Conservation (phyloP, 2,797 vertebrate genomes). For the Micrastur ruficollis region DNA sequence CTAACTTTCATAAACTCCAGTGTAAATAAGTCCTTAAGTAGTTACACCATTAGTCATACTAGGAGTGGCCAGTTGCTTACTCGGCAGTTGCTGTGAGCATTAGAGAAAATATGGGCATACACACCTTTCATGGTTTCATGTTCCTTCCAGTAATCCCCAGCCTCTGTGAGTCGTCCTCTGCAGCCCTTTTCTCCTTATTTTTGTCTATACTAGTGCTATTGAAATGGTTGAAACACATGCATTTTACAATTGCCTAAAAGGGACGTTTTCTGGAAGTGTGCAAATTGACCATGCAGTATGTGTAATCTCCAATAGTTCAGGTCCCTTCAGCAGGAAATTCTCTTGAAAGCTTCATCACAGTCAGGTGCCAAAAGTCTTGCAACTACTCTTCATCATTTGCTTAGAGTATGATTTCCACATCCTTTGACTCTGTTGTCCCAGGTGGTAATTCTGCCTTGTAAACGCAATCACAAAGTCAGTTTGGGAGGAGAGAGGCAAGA, state of each 20-base stretch:
- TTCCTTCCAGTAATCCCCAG: not conserved
- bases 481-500: not conserved
- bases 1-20: not conserved
- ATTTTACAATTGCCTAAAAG: not conserved
- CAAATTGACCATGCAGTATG: not conserved
- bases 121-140: not conserved
- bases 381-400: not conserved
- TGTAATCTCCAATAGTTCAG: not conserved
- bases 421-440: not conserved
- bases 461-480: not conserved
- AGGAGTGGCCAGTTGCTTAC: not conserved
- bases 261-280: not conserved
- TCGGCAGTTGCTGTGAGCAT: not conserved
- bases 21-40: not conserved
- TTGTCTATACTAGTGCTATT: not conserved
- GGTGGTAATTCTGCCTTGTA: not conserved
- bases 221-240: not conserved
- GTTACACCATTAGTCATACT: conserved; percentile 2
- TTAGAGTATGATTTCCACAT: not conserved
- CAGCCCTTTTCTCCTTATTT: not conserved
- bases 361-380: not conserved
- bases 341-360: not conserved
- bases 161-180: not conserved
- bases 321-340: not conserved
- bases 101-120: not conserved